Base-by-base conservation (phyloP, 53 echinoderm and acorn worm genomes). In the Crossaster papposus region DNA sequence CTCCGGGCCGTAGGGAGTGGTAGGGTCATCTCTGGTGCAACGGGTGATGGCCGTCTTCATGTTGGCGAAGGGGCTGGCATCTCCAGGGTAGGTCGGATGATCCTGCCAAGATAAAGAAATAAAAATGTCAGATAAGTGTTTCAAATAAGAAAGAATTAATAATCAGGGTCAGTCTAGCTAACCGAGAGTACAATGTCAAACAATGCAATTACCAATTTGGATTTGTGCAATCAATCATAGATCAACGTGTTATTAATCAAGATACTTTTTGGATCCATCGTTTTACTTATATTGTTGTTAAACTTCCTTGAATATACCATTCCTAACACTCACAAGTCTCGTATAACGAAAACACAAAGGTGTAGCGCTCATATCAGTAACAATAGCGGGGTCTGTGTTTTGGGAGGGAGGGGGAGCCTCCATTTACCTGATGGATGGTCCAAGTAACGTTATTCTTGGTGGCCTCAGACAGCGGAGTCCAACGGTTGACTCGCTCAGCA, bases 361-460 rank as follows among this genome's bases (percentile, higher is more conserved):
- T 9, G 44, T 44, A 44, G 44, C 44, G 44, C 5, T 44, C 44
- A 44, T 44, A 44, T 44, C 44, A 44, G n/a, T n/a, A n/a, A 9
- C 9, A 44, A 44, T 7, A 44, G 9, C 5, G 44, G 44, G 44
- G 44, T 44, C 44, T 44, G 44, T 44, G 6, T 44, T 38, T 44
- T 44, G 44, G 44, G 44, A 9, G 44, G 9, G 9, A 44, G 5
- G 9, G 9, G 9, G 44, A 44, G 44, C 44, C 44, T 5, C 12
- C 29, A 30, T 70, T 13, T 90, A 92, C 92, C 90, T 92, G 92
- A 72, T 92, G 92, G 18, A 92, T 92, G 30, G 92, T 81, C 90
- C 92, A 92, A 24, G 72, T 83, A 8, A 92, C 29, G 10, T 84
- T 84, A 31, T 30, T 22, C 58, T 89, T 90, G 70, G 84, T 90